A percentile compares a stretch with the other conserved stretches of the same genome.
Conservation (phyloP, 2,888 invertebrate species). For the Ectobius pallidus region DNA sequence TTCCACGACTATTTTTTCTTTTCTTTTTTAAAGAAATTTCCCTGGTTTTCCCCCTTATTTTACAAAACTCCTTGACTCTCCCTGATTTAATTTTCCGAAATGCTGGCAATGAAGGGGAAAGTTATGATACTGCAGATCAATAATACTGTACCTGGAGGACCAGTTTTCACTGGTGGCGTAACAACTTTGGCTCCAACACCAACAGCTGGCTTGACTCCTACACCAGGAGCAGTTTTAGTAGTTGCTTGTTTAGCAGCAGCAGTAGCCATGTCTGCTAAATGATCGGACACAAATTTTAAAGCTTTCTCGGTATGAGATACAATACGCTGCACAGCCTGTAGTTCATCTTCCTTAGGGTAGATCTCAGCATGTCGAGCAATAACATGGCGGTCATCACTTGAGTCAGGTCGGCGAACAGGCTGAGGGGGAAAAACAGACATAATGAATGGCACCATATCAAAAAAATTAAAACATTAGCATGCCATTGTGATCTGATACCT, state of each 20-base stretch:
- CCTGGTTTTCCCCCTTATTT: too few relatives aligned
- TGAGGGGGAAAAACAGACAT: slow-evolving; percentile 52
- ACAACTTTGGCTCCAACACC: slow-evolving; percentile 6
- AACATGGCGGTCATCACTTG: slow-evolving; percentile 95
- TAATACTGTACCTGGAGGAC: slow-evolving; percentile 21
- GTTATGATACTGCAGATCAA: too few relatives aligned
- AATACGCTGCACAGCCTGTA: slow-evolving; percentile 87
- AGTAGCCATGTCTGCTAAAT: slow-evolving; percentile 69
- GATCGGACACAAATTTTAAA: slow-evolving; percentile 92
- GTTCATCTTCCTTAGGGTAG: slow-evolving; percentile 90
- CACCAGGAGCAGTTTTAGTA: slow-evolving; percentile 28
- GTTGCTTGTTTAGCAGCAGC: slow-evolving; percentile 34
- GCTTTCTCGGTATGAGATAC: slow-evolving; percentile 94
- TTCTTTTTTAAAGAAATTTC: too few relatives aligned
- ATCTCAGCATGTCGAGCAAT: slow-evolving; percentile 91
- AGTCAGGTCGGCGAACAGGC: slow-evolving; percentile 80
- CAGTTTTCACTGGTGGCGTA: background rate
- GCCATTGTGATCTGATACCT: too few relatives aligned
- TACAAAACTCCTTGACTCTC: too few relatives aligned
- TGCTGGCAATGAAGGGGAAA: too few relatives aligned
- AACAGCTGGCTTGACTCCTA: slow-evolving; percentile 19
- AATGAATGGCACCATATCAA: too few relatives aligned
- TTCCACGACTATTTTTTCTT: too few relatives aligned
- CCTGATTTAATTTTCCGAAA: too few relatives aligned
- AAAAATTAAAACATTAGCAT: too few relatives aligned